Base-by-base conservation (phyloP, 2,113 vertebrate species). In the Notothenia rossii region DNA sequence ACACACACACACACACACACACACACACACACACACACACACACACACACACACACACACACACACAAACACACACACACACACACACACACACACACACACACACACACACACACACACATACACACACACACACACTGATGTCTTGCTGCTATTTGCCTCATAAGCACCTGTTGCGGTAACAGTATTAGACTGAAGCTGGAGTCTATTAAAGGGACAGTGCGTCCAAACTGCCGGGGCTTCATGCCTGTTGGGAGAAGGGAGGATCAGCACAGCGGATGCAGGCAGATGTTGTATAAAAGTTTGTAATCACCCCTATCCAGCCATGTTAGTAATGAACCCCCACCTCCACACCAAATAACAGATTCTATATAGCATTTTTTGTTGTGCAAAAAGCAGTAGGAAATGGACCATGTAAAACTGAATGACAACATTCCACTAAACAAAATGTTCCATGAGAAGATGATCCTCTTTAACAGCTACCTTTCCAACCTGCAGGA, bases 131-230 rank as follows among this genome's bases (percentile, higher is more conserved):
- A 66, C 63, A 50, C 48, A 36, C 2, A 12, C 14, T 56, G 36
- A 71, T 66, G 61, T 75, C 61, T 66, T 15, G 10, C 69, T 69
- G 48, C 61, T 62, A 62, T 79, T 82, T 60, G 49, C 51, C 22
- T 77, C 65, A 72, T 64, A 71, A 82, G 67, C 75, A 85, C 72
- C 79, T 77, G 83, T 74, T 79, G 18, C 10, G 36, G 46, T 67
- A 79, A 76, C 70, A 71, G n/a, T 50, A 63, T 62, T 40, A 58
- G 20, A 66, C 12, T 33, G 22, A 59, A 55, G 43, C 61, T 14
- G 14, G 3, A 33, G 53, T 74, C 46, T 70, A 68, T 73, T 68
- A 77, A 76, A 79, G 62, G 45, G 22, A 45, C 60, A 43, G 46
- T 48, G 43, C 10, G 5, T 54, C 43, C 29, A 56, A 54, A 60